phyloP scores from a whole-genome alignment of 2,797 vertebrate species.

The Selene dorsalis region DNA sequence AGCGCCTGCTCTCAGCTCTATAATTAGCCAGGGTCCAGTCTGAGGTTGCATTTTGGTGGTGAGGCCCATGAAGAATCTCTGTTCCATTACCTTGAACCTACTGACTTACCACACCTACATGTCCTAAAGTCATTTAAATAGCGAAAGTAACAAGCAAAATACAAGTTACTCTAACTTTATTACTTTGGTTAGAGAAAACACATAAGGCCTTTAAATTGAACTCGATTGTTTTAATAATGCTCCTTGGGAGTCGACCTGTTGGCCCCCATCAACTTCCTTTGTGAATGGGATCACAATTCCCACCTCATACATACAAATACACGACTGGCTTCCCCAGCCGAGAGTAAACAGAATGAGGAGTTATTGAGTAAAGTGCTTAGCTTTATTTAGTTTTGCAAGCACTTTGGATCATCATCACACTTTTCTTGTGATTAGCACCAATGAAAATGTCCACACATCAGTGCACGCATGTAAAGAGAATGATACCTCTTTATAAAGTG shows the following conservation, averaged over 20 bases:
- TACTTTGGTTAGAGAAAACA: constrained; percentile 61
- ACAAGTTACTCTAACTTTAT: constrained; percentile 15
- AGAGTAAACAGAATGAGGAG: constrained; percentile 62
- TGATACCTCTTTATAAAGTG: constrained; percentile 79
- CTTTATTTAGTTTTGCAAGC: constrained; percentile 80
- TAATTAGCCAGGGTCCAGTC: constrained; percentile 67
- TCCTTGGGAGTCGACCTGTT: constrained; percentile 36
- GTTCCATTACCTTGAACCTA: constrained; percentile 55
- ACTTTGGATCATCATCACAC: constrained; percentile 78
- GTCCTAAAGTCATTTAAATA: constrained; percentile 11
- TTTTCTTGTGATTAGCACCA: constrained; percentile 83
- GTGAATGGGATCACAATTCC: constrained; percentile 35
- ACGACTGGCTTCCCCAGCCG: constrained; percentile 28
- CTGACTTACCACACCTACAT: constrained; percentile 43
- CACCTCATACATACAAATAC: constrained; percentile 36
- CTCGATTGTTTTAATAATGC: constrained; percentile 28
- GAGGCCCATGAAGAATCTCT: constrained; percentile 47
- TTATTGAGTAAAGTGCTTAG: constrained; percentile 78
- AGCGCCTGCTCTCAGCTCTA: constrained; percentile 49
- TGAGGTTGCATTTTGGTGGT: constrained; percentile 58
- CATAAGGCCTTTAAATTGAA: constrained; percentile 21
- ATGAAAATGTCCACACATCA: constrained; percentile 82
- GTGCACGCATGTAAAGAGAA: constrained; percentile 79
- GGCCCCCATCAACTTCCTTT: constrained; percentile 10
- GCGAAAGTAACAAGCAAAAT: constrained; percentile 27